Percentiles rank a stretch among this genome's conserved stretches.
phyloP scores from a whole-genome alignment of 2,797 vertebrate species.

The Onychomys arenicola region DNA sequence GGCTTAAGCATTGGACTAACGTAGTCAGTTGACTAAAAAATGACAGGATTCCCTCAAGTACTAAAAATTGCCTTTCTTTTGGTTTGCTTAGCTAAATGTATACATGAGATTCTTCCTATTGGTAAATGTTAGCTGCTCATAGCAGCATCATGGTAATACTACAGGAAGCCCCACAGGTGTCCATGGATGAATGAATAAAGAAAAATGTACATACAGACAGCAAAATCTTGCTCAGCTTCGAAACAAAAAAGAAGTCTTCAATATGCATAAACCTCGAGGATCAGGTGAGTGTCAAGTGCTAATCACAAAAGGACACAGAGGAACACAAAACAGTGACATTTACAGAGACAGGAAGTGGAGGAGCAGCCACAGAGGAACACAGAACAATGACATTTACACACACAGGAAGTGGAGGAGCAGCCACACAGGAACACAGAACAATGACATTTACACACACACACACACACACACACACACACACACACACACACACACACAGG shows the following conservation, averaged over 20 bases:
- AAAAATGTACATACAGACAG: not conserved
- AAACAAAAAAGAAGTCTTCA: not conserved
- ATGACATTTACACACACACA: no score
- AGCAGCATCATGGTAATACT: not conserved
- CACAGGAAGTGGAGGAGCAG: no score
- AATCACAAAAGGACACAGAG: not conserved
- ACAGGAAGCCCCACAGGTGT: not conserved
- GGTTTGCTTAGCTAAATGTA: not conserved
- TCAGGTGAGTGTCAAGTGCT: not conserved
- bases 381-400: no score
- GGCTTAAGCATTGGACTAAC: not conserved
- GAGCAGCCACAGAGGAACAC: no score
- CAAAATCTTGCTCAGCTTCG: not conserved
- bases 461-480: no score
- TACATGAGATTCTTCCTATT: not conserved
- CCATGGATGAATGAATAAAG: not conserved
- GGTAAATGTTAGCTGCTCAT: not conserved
- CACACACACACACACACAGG: no score
- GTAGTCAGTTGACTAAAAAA: not conserved
- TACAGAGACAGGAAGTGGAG: not conserved
- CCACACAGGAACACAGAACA: no score
- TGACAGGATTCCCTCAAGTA: not conserved
- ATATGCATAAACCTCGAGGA: not conserved
- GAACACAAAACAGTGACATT: not conserved
- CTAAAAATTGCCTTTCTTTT: not conserved